Conservation (phyloP, 1,140 invertebrate genomes). For the Nebria ingens region DNA sequence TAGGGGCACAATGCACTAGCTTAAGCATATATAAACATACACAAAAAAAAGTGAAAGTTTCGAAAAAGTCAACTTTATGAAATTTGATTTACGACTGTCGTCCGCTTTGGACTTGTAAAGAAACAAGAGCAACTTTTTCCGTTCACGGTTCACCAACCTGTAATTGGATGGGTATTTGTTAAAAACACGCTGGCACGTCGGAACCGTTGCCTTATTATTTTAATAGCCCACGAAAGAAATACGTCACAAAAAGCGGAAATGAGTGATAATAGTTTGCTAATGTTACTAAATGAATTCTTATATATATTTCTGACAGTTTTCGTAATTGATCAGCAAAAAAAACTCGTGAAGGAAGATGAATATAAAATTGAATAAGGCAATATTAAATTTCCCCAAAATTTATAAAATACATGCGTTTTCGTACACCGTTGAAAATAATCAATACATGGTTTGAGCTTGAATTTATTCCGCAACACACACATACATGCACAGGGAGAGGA, state of each 20-base stretch:
- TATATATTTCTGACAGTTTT: too few species aligned
- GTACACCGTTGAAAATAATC: slow-evolving; percentile 2
- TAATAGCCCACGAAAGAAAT: too few species aligned
- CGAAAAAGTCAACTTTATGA: slow-evolving; percentile 25
- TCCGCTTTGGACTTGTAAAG: not conserved
- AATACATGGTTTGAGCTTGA: not conserved
- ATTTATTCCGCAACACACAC: slow-evolving; percentile 9
- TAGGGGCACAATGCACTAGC: too few species aligned
- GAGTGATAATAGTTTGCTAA: too few species aligned
- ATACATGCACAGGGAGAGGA: too few species aligned
- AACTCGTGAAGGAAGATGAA: too few species aligned
- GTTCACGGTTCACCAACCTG: not conserved
- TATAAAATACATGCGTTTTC: not conserved
- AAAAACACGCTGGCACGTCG: too few species aligned
- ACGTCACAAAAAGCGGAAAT: too few species aligned
- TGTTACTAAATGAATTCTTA: too few species aligned
- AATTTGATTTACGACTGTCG: slow-evolving; percentile 24
- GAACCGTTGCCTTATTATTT: too few species aligned
- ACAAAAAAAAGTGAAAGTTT: slow-evolving; percentile 25
- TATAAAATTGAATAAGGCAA: too few species aligned
- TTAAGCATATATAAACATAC: not conserved
- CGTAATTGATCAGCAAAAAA: too few species aligned
- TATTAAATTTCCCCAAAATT: not conserved
- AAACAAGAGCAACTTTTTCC: not conserved
- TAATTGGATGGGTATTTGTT: slow-evolving; percentile 1